Evolutionary conservation across 2,797 vertebrate genomes (phyloP).

Genomic region (Chrosomus eos): DNA sequence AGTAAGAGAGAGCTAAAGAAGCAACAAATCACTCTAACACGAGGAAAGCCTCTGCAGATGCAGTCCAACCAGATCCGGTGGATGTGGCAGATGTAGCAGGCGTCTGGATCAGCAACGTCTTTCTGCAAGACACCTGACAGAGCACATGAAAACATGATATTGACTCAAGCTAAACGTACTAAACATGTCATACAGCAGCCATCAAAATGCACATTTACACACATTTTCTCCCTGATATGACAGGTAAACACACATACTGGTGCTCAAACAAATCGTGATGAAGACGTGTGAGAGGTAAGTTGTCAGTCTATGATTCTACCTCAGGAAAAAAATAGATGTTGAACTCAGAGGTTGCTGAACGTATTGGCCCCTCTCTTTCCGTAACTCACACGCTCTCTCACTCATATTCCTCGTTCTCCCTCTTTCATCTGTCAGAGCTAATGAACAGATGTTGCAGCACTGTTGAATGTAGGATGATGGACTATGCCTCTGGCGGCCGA

Average conservation of each 20-base stretch:
- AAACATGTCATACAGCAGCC: background rate
- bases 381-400: conserved; percentile 52
- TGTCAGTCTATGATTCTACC: conserved; percentile 30
- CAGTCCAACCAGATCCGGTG: conserved; percentile 41
- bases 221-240: conserved; percentile 1
- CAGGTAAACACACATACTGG: conserved; percentile 8
- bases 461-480: conserved; percentile 80
- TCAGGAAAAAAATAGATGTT: conserved; percentile 57
- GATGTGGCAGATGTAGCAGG: conserved; percentile 70
- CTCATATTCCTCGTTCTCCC: conserved; percentile 57
- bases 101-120: conserved; percentile 66
- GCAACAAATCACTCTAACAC: conserved; percentile 71
- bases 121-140: conserved; percentile 45
- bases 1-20: conserved; percentile 47
- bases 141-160: conserved; percentile 8
- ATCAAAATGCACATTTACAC: conserved; percentile 33
- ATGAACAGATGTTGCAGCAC: conserved; percentile 85
- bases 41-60: conserved; percentile 70
- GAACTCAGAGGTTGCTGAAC: conserved; percentile 47
- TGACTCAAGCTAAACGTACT: background rate
- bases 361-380: conserved; percentile 45
- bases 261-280: conserved; percentile 23
- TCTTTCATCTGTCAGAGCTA: conserved; percentile 81
- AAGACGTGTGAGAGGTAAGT: background rate
- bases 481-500: conserved; percentile 73